Conservation (phyloP, 2,113 vertebrate genomes). For the Rhadina sibilatrix region DNA sequence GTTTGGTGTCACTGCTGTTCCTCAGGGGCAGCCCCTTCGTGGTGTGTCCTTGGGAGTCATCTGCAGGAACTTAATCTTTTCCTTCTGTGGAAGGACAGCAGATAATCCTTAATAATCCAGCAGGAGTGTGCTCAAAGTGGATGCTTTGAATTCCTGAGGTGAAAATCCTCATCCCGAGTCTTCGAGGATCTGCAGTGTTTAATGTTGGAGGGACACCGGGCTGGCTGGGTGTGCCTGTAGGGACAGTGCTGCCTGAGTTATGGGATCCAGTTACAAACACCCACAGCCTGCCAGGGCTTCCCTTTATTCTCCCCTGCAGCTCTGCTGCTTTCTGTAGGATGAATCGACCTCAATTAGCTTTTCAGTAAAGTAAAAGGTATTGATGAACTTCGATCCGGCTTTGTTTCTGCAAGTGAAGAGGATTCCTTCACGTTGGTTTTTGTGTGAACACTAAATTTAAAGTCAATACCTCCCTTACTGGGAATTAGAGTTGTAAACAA, state of each 20-base stretch:
- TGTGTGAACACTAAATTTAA: not conserved
- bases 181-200: accelerated
- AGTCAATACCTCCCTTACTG: not conserved
- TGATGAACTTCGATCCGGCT: not conserved
- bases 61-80: not conserved
- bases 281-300: not conserved
- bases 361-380: not conserved
- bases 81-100: not conserved
- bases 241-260: not conserved
- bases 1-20: accelerated
- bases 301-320: not conserved
- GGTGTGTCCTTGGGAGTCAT: not conserved
- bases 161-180: not conserved
- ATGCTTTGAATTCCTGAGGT: not conserved
- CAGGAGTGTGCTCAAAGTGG: not conserved
- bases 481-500: not conserved
- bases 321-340: not conserved
- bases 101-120: not conserved
- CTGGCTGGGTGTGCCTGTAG: not conserved
- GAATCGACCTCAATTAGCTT: not conserved
- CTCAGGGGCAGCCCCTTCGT: accelerated
- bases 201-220: accelerated
- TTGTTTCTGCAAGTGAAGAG: not conserved
- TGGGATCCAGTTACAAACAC: not conserved
- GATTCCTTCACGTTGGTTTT: accelerated